A percentile compares a stretch with the other conserved stretches of the same genome.
phyloP scores from a whole-genome alignment of 2,888 invertebrate genomes.

The Dryadula phaetusa region DNA sequence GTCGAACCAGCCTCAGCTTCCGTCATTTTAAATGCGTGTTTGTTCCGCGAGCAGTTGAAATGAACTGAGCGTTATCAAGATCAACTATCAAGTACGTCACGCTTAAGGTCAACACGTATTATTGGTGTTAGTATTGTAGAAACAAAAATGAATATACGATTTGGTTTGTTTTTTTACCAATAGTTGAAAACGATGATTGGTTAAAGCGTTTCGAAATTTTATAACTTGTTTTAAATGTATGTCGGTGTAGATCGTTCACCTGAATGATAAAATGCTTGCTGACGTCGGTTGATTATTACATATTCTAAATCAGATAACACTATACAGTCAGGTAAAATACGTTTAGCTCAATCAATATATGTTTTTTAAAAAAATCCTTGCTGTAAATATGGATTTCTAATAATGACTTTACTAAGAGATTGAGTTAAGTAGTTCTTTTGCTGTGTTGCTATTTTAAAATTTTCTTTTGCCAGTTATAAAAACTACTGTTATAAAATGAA shows the following conservation, averaged over 20 bases:
- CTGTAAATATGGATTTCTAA: no score
- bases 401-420: no score
- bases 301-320: slow-evolving; percentile 1
- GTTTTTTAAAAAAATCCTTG: no score
- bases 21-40: slow-evolving; percentile 54
- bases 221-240: slow-evolving; percentile 4
- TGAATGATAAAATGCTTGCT: slow-evolving; percentile 32
- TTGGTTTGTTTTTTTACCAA: background rate
- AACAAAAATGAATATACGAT: slow-evolving; percentile 18
- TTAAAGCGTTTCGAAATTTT: background rate
- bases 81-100: slow-evolving; percentile 50
- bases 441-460: no score
- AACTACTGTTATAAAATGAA: no score
- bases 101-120: slow-evolving; percentile 52
- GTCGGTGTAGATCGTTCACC: slow-evolving; percentile 30
- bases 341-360: background rate
- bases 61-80: slow-evolving; percentile 49
- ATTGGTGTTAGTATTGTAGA: slow-evolving; percentile 8
- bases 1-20: slow-evolving; percentile 55
- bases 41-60: slow-evolving; percentile 45
- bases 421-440: no score
- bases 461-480: no score
- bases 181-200: background rate
- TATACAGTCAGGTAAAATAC: background rate
- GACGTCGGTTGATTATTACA: slow-evolving; percentile 27